Conservation (phyloP, 2,888 invertebrate species). For the Eupithecia subfuscata region DNA sequence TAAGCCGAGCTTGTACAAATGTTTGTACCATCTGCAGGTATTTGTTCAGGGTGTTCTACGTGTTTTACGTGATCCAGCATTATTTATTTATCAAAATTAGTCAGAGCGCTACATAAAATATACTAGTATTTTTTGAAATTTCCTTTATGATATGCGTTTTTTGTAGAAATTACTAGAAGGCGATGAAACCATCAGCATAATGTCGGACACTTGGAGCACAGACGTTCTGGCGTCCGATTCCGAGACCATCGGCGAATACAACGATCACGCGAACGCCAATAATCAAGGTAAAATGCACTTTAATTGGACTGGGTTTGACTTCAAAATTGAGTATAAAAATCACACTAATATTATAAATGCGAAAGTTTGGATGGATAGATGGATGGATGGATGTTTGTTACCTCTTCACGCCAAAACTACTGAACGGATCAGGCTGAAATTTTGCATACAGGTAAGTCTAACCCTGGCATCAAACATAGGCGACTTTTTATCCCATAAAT, state of each 20-base stretch:
- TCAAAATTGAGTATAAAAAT: background rate
- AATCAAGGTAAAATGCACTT: slow-evolving; percentile 57
- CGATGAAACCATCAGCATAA: slow-evolving; percentile 98
- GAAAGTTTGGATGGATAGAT: no score
- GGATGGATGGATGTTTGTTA: no score
- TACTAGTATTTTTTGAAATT: background rate
- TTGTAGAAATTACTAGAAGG: slow-evolving; percentile 86
- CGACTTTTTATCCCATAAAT: no score
- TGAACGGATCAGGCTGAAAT: no score
- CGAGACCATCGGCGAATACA: slow-evolving; percentile 93
- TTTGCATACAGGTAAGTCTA: no score
- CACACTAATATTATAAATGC: no score
- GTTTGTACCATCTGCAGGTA: no score
- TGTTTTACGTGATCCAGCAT: no score
- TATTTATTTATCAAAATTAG: background rate
- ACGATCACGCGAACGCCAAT: slow-evolving; percentile 76
- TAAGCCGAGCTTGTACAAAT: no score
- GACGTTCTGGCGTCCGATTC: slow-evolving; percentile 98
- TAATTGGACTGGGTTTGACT: background rate
- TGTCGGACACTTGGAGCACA: slow-evolving; percentile 99
- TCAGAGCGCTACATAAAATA: background rate
- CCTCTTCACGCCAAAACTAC: no score
- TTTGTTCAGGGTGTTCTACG: no score
- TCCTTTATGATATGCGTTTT: background rate
- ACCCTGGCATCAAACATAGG: no score